Evolutionary conservation across 1,140 invertebrate species (phyloP), one percentile per base, ranked within the genome.

Genomic region (Drosophila gunungcola): DNA sequence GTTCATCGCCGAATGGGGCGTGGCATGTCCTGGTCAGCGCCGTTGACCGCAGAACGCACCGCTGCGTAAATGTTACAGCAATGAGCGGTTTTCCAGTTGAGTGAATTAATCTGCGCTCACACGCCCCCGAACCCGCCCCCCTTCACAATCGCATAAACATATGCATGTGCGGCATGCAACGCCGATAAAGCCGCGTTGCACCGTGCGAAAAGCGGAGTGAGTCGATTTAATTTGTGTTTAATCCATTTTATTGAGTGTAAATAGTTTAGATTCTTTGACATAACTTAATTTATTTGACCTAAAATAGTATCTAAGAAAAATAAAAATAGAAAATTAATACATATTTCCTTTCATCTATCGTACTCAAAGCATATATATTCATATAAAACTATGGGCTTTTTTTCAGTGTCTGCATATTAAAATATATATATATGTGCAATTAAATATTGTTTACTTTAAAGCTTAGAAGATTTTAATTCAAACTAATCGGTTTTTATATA

Each of bases 1-100:
- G 27, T 3, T 29, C n/a, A 46, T 25, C 21, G 51, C 34, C 46
- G 64, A 38, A 60, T 58, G 51, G 55, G 72, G 72, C 45, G 78
- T 41, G 48, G 58, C 53, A 61, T 36, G 78, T 49, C 41, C 41
- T 42, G 76, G 75, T 53, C 55, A 57, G 38, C 58, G 78, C 54
- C 58, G 55, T 52, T 77, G 52, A 81, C 78, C 78, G 46, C 78
- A 73, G 78, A 53, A 77, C 61, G 78, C 78, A 61, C 78, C 78
- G 65, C 78, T 81, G 78, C 78, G 78, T 81, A 80, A 81, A 81
- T 81, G 78, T 81, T 67, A 80, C 78, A 81, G 78, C 78, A 81
- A 81, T 81, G 78, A 81, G 78, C 78, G 78, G 78, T 81, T 81
- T 81, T 77, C 49, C 78, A 81, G 78, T 77, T 81, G 78, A 81